These are phyloP conservation scores for Torymus texanus DNA, from an alignment of 2,888 invertebrate species.

Conservation along the genomic window DNA sequence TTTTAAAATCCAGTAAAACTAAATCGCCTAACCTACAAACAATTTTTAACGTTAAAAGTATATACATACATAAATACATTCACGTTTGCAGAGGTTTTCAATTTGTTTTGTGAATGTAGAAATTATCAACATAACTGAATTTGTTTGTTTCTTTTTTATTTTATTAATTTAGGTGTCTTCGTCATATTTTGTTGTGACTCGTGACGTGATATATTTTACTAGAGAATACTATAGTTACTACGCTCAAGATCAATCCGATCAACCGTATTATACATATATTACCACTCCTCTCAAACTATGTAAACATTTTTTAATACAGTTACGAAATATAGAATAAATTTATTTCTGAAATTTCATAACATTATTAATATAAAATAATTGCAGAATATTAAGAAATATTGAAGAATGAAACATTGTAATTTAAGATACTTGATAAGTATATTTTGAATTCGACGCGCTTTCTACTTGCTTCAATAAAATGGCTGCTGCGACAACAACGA, in stretches of 20 bases:
- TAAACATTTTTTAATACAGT: no score
- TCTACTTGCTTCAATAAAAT: slow-evolving; percentile 3
- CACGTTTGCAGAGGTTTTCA: slow-evolving; percentile 14
- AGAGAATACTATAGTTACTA: no score
- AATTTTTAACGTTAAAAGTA: not conserved
- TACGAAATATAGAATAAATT: no score
- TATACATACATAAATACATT: slow-evolving; percentile 41
- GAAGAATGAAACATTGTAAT: no score
- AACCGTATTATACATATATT: no score
- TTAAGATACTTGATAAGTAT: not conserved
- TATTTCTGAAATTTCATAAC: no score
- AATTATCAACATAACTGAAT: slow-evolving; percentile 29
- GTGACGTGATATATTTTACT: not conserved
- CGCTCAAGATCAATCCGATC: no score
- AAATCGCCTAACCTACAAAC: slow-evolving; percentile 33
- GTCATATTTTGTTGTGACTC: not conserved
- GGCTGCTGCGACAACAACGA: slow-evolving; percentile 31
- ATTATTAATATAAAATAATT: no score
- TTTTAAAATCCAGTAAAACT: not conserved
- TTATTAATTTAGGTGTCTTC: not conserved
- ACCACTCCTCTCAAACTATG: no score
- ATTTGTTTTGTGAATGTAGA: slow-evolving; percentile 17
- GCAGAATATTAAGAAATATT: no score
- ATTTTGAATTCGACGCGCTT: slow-evolving; percentile 12
- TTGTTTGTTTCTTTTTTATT: slow-evolving; percentile 3